Conservation (phyloP, 2,797 vertebrate species). For the Mus minutoides region DNA sequence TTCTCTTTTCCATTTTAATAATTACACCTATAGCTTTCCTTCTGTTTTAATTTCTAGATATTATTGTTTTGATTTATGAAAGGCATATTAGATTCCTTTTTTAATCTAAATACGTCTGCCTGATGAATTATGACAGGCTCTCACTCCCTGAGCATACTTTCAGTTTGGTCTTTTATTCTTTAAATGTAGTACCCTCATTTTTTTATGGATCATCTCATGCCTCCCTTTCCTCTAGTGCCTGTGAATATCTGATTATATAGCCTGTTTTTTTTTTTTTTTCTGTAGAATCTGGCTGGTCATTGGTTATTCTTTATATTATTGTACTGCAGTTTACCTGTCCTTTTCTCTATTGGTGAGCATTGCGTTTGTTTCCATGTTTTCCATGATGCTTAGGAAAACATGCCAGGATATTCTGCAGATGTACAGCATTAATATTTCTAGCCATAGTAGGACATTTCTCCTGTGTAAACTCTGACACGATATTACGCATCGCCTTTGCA, state of each 20-base stretch:
- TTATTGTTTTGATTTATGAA: neutral
- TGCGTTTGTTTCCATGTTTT: neutral
- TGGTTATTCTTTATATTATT: neutral
- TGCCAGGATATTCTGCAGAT: neutral
- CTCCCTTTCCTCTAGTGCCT: neutral
- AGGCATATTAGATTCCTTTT: neutral
- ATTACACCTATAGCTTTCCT: neutral
- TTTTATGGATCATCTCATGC: neutral
- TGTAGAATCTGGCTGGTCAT: neutral
- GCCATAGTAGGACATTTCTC: neutral
- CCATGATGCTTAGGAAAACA: neutral
- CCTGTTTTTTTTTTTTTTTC: neutral
- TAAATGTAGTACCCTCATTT: neutral
- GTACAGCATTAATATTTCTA: neutral
- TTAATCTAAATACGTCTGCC: neutral
- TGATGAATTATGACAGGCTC: neutral
- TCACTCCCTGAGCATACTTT: neutral
- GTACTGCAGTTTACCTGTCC: neutral
- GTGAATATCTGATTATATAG: neutral
- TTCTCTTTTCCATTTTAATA: constrained; percentile 8
- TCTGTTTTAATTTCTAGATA: neutral
- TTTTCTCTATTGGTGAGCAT: neutral
- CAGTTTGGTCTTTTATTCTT: neutral
- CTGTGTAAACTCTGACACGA: neutral
- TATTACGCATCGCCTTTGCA: neutral